phyloP scores from a whole-genome alignment of 1,140 invertebrate species.

The Chymomyza costata region DNA sequence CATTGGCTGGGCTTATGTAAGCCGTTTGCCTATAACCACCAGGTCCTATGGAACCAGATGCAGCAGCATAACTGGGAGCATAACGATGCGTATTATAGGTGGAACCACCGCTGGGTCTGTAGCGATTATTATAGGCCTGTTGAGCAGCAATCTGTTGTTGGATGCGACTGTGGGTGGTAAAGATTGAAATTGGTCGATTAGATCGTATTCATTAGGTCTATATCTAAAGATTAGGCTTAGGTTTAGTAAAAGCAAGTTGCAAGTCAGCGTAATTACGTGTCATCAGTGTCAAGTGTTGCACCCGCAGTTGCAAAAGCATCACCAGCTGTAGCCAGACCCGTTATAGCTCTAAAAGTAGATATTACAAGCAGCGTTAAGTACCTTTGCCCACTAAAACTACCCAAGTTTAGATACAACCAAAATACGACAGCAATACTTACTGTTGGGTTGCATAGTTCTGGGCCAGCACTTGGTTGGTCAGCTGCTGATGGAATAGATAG shows the following conservation, averaged over 20 bases:
- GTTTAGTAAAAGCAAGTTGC: conserved; percentile 20
- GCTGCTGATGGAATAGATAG: conserved; percentile 66
- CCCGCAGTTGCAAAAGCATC: conserved; percentile 63
- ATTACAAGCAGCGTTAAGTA: conserved; percentile 50
- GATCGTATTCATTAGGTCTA: neutral
- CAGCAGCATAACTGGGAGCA: conserved; percentile 70
- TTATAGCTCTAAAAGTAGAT: conserved; percentile 61
- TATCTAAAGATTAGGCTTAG: neutral
- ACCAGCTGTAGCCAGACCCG: conserved; percentile 59
- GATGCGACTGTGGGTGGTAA: conserved; percentile 59
- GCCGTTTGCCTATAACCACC: conserved; percentile 77
- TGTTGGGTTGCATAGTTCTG: conserved; percentile 64
- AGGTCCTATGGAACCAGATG: conserved; percentile 76
- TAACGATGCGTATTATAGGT: conserved; percentile 56
- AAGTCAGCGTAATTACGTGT: conserved; percentile 49
- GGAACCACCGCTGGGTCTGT: conserved; percentile 32
- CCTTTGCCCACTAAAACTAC: conserved; percentile 14
- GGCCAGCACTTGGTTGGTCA: conserved; percentile 68
- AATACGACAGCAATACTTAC: conserved; percentile 32
- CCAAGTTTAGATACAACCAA: conserved; percentile 23
- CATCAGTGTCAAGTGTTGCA: conserved; percentile 52
- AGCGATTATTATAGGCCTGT: conserved; percentile 48
- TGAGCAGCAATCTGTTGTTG: conserved; percentile 70
- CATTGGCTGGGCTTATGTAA: conserved; percentile 77
- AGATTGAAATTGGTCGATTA: neutral